Base-by-base conservation (phyloP, 2,888 invertebrate genomes). In the Uropetala carovei region DNA sequence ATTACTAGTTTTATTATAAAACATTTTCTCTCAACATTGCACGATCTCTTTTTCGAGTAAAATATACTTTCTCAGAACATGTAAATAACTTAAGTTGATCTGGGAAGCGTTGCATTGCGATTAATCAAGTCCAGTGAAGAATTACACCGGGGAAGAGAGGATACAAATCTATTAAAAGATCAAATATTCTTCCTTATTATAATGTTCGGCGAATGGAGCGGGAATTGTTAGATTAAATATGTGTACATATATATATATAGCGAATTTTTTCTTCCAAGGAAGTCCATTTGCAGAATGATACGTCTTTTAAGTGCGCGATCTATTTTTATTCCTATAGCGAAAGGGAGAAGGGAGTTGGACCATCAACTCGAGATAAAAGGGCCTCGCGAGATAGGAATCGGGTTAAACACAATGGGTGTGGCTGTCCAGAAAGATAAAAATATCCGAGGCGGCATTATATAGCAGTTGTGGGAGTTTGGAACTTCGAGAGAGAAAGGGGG, bases 391-490 rank as follows among this genome's bases (percentile, higher is more conserved):
- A 60, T 60, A 59, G 18, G 60, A 86, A 86, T 60, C 60, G 27
- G 86, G 60, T 60, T 86, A 30, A 86, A 60, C 60, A 60, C 86
- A 86, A 86, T 16, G 60, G 60, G 60, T 60, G 60, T 86, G 86
- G 86, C 86, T 59, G 58, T 86, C 60, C 30, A 86, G 86, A 86
- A 86, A 16, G 86, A 86, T 86, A 60, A 86, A 60, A 86, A 86
- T 86, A 86, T 86, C 60, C 59, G 27, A 60, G 86, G 59, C 60
- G 86, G 86, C 30, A 86, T 86, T 60, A 86, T 60, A 86, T 59
- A 59, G 86, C 59, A 60, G 60, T 86, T 60, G 59, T 13, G 82
- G 82, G 43, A 43, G 82, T 82, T 82, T 30, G 13, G 30, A 16
- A 3, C 30, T 18, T 14, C 14, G 18, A 43, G 43, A 57, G n/a